phyloP scores from a whole-genome alignment of 2,113 vertebrate genomes.

The Eupsittula cactorum region DNA sequence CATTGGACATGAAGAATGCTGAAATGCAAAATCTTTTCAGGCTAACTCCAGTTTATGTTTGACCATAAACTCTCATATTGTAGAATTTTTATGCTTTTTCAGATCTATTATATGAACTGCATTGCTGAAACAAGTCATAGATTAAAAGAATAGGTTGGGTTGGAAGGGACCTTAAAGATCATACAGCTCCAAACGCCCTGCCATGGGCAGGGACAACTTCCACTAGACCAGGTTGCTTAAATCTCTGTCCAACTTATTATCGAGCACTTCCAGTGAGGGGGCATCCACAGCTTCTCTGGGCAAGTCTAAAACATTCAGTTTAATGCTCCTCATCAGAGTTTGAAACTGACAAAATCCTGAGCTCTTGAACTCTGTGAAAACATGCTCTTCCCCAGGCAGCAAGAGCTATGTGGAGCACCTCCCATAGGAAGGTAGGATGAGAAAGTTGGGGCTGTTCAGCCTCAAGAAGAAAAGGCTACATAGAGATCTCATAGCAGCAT shows the following conservation, averaged over 20 bases:
- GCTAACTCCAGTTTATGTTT: neutral
- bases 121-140: neutral
- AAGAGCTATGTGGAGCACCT: neutral
- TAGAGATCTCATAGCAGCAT: too few relatives aligned
- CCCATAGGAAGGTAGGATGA: too few relatives aligned
- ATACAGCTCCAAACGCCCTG: neutral
- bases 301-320: neutral
- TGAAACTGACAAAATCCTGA: neutral
- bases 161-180: neutral
- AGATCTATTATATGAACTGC: neutral
- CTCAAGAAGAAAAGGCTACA: too few relatives aligned
- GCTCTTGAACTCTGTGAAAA: neutral
- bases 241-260: neutral
- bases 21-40: neutral
- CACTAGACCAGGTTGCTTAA: neutral
- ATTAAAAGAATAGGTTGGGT: neutral
- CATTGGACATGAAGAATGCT: neutral
- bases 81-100: neutral
- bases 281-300: neutral
- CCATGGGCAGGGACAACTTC: neutral
- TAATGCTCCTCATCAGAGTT: neutral
- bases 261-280: neutral
- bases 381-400: fast-evolving
- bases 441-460: too few relatives aligned
- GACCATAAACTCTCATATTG: neutral